Percentiles rank a stretch among this genome's conserved stretches.
phyloP scores from a whole-genome alignment of 2,888 invertebrate genomes.

The Cephonodes hylas region DNA sequence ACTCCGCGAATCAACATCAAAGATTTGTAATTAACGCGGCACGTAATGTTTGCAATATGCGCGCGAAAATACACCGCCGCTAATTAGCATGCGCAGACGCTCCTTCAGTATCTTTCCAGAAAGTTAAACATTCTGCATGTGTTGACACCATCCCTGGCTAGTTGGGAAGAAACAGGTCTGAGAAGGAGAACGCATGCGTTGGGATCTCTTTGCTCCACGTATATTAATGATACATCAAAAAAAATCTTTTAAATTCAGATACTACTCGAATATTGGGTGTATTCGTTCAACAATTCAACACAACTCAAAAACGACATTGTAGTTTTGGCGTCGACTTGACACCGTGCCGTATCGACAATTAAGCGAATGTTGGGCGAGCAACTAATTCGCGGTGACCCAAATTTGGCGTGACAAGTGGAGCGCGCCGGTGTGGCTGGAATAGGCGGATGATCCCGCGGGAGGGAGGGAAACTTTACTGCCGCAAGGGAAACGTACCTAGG shows the following conservation, averaged over 20 bases:
- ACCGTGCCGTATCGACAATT: constrained; percentile 43
- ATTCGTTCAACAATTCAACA: too few relatives aligned
- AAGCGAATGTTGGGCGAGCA: constrained; percentile 56
- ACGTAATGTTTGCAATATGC: constrained; percentile 39
- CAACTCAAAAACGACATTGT: constrained; percentile 20
- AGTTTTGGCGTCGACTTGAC: constrained; percentile 21
- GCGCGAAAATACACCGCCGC: constrained; percentile 58
- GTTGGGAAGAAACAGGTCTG: too few relatives aligned
- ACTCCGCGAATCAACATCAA: constrained; percentile 38
- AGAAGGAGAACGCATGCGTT: too few relatives aligned
- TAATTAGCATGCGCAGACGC: constrained; percentile 50
- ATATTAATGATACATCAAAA: too few relatives aligned
- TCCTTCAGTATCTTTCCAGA: constrained; percentile 39
- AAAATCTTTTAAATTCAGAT: too few relatives aligned
- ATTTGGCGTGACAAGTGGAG: constrained; percentile 60
- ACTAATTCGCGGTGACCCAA: constrained; percentile 70
- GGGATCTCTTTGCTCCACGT: too few relatives aligned
- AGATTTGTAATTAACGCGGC: constrained; percentile 45
- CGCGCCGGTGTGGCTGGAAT: constrained; percentile 49
- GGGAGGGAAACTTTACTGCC: constrained; percentile 51
- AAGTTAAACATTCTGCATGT: constrained; percentile 28
- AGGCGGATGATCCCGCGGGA: constrained; percentile 62
- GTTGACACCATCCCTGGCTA: not conserved
- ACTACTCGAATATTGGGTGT: too few relatives aligned
- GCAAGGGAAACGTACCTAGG: constrained; percentile 43